Percentiles rank a stretch among this genome's conserved stretches.
Evolutionary conservation across 2,113 vertebrate species (phyloP).

Genomic region (Hydropotes inermis): DNA sequence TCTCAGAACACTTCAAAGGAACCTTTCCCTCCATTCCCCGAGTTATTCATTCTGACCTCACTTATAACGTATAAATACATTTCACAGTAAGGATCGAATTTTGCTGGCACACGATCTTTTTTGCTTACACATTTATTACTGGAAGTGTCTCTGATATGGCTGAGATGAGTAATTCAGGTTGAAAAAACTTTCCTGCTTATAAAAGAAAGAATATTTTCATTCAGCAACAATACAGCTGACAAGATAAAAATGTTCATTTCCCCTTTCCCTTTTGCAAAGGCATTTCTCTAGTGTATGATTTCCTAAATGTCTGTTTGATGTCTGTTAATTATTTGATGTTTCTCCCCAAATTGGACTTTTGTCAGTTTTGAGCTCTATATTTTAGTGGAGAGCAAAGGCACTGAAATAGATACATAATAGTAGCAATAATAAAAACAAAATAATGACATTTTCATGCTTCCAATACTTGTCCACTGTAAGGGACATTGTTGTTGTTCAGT

Average conservation of each 20-base stretch:
- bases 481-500: neutral
- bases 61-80: neutral
- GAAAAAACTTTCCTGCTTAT: neutral
- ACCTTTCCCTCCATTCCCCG: neutral
- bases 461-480: neutral
- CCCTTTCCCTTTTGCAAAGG: neutral
- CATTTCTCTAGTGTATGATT: neutral
- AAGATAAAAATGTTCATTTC: neutral
- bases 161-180: constrained; percentile 13
- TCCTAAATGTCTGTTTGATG: neutral
- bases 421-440: neutral
- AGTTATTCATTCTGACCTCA: constrained; percentile 41
- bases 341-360: neutral
- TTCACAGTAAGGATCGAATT: constrained; percentile 40
- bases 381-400: neutral
- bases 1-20: constrained; percentile 61
- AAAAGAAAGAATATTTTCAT: neutral
- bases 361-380: neutral
- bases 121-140: constrained; percentile 17
- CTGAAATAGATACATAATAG: neutral
- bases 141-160: constrained; percentile 39
- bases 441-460: neutral
- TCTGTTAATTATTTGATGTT: neutral
- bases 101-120: constrained; percentile 15
- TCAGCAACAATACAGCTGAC: neutral